Conservation (phyloP, 2,113 vertebrate genomes). For the Porphyrio hochstetteri region DNA sequence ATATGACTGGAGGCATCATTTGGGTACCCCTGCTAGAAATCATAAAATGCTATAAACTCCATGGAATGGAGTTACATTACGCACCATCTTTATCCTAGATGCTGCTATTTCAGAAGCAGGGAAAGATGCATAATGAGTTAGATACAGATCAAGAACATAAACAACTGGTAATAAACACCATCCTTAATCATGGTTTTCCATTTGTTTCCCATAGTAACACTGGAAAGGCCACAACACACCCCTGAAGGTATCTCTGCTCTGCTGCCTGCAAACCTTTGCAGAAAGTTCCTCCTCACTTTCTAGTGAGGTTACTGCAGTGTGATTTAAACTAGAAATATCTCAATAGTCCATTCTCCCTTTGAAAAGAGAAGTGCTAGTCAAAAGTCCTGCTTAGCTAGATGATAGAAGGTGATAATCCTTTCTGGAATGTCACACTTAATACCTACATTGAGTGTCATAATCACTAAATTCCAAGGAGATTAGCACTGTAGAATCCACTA, state of each 20-base stretch:
- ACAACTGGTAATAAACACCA: not conserved
- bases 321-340: not conserved
- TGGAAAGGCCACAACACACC: not conserved
- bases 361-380: not conserved
- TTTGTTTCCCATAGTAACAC: not conserved
- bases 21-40: not conserved
- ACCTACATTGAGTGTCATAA: not conserved
- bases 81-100: not conserved
- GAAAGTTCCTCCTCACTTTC: not conserved
- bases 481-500: not conserved
- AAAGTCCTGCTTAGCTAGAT: not conserved
- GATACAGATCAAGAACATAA: not conserved
- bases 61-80: not conserved
- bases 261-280: not conserved
- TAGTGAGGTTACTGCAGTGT: not conserved
- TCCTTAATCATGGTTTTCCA: not conserved
- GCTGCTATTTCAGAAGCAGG: not conserved
- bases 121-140: not conserved
- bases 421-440: not conserved
- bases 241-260: not conserved
- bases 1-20: not conserved
- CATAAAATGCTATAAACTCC: not conserved
- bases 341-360: not conserved
- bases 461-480: conserved; percentile 5
- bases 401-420: not conserved